phyloP scores from a whole-genome alignment of 64 coral and sea anemone species.

The Anthopleura sola region DNA sequence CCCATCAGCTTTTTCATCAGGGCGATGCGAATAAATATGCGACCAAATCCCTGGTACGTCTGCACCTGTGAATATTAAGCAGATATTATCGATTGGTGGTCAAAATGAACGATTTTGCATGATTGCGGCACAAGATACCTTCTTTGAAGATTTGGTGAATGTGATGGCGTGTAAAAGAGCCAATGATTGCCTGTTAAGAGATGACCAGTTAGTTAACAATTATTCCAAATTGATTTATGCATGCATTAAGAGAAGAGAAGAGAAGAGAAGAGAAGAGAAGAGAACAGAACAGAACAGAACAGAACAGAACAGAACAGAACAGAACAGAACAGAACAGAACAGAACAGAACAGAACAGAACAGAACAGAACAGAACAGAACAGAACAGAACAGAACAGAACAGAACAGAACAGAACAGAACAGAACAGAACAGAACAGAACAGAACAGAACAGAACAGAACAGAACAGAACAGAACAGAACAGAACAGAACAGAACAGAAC shows the following conservation, averaged over 20 bases:
- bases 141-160: constrained; percentile 33
- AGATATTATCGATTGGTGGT: no score
- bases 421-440: no score
- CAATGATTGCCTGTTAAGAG: constrained; percentile 30
- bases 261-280: background rate
- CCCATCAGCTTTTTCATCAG: constrained; percentile 65
- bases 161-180: constrained; percentile 39
- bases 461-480: no score
- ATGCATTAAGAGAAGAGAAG: no score
- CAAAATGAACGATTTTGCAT: no score
- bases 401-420: no score
- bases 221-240: no score
- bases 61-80: background rate
- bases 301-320: no score
- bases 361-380: background rate
- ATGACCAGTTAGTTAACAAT: background rate
- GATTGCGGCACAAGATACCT: background rate
- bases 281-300: background rate
- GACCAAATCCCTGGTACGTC: constrained; percentile 54
- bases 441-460: background rate
- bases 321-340: no score
- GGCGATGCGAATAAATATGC: constrained; percentile 78
- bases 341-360: no score
- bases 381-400: background rate
- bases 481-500: no score